phyloP scores from a whole-genome alignment of 2,888 invertebrate species.

The Druceiella hillmani region DNA sequence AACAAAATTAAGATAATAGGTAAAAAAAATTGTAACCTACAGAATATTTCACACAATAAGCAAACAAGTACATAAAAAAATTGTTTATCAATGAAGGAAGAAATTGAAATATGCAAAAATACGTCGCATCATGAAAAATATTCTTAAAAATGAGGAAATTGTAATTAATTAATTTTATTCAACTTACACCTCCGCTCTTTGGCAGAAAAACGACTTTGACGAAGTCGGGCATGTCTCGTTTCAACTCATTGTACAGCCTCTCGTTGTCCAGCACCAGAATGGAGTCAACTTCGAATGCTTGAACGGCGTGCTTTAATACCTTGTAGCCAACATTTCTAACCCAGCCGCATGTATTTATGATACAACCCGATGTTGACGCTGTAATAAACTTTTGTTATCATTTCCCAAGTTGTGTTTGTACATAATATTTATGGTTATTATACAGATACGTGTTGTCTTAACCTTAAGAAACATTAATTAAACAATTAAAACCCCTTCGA shows the following conservation, averaged over 20 bases:
- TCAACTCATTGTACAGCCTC: constrained; percentile 88
- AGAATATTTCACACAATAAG: too few species aligned
- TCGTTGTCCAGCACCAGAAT: constrained; percentile 96
- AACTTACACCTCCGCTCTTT: constrained; percentile 91
- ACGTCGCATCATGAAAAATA: too few species aligned
- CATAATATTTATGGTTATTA: too few species aligned
- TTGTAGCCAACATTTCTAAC: constrained; percentile 89
- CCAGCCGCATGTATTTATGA: constrained; percentile 99
- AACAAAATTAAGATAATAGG: too few species aligned
- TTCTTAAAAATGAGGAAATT: constrained; percentile 6
- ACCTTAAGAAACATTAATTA: too few species aligned
- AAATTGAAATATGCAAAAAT: too few species aligned
- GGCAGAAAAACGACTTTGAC: constrained; percentile 89
- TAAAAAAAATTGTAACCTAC: too few species aligned
- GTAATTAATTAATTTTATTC: constrained; percentile 9
- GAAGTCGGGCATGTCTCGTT: constrained; percentile 88
- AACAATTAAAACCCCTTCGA: too few species aligned
- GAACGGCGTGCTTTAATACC: constrained; percentile 79
- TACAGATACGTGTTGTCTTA: too few species aligned
- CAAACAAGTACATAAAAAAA: constrained; percentile 8
- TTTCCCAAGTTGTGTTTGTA: too few species aligned
- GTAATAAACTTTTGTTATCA: too few species aligned
- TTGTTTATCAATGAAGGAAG: constrained; percentile 5
- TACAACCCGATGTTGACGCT: constrained; percentile 82
- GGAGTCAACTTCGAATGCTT: constrained; percentile 93